Percentiles rank a stretch among this genome's conserved stretches.
phyloP scores from a whole-genome alignment of 2,113 vertebrate genomes.

The Mionectes macconnelli region DNA sequence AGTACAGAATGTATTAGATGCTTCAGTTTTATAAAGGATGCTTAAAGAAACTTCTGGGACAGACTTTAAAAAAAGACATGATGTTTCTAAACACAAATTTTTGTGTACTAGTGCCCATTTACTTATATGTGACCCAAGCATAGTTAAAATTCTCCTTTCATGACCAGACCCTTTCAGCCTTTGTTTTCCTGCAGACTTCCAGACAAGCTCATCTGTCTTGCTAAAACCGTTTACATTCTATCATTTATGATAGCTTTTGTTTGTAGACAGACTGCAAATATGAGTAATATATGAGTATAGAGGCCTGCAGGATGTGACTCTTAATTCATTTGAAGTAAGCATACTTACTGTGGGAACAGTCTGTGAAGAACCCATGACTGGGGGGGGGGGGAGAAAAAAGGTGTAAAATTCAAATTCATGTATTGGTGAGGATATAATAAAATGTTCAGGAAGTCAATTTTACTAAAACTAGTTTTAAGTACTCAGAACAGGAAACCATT shows the following conservation, averaged over 20 bases:
- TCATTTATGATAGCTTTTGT: neutral
- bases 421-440: constrained; percentile 77
- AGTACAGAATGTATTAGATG: neutral
- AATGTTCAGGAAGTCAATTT: constrained; percentile 95
- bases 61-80: neutral
- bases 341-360: neutral
- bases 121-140: neutral
- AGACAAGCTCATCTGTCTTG: neutral
- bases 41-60: neutral
- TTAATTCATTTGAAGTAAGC: neutral
- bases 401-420: neutral
- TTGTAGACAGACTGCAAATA: neutral
- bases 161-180: neutral
- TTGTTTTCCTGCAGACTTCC: neutral
- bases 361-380: neutral
- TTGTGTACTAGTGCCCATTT: neutral
- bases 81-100: neutral
- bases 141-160: neutral
- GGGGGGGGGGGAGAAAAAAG: neutral
- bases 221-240: neutral
- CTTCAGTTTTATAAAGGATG: neutral
- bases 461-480: constrained; percentile 95
- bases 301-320: neutral
- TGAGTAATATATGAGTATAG: neutral
- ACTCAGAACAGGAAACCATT: constrained; percentile 97